Conservation (phyloP, 2,113 vertebrate genomes). For the Chaetorhynchus papuensis region DNA sequence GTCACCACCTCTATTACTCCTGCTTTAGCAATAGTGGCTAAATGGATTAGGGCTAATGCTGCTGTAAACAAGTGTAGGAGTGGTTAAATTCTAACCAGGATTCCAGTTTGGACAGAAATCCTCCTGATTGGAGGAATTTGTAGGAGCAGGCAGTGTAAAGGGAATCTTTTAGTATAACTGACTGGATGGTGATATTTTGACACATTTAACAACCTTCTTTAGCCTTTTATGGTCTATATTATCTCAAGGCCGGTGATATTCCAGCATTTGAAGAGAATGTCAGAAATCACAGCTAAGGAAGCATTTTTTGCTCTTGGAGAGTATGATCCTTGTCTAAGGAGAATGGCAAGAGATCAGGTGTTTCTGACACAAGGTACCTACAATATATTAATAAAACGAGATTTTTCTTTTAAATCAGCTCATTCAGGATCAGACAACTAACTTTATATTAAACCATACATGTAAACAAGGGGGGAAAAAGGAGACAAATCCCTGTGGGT, state of each 20-base stretch:
- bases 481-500: accelerated
- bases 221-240: neutral
- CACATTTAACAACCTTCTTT: neutral
- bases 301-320: neutral
- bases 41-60: neutral
- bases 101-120: neutral
- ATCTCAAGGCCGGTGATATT: neutral
- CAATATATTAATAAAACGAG: neutral
- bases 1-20: neutral
- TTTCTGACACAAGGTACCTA: neutral
- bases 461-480: neutral
- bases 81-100: neutral
- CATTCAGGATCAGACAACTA: neutral
- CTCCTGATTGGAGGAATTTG: neutral
- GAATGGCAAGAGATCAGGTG: neutral
- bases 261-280: neutral
- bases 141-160: neutral
- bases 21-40: neutral
- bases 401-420: neutral
- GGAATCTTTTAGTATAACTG: neutral
- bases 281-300: neutral
- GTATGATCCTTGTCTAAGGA: neutral
- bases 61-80: neutral
- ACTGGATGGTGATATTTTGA: neutral
- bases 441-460: neutral